These are phyloP conservation scores for Philhelius pedissequus DNA, from an alignment of 2,888 invertebrate genomes.

Conservation along the genomic window DNA sequence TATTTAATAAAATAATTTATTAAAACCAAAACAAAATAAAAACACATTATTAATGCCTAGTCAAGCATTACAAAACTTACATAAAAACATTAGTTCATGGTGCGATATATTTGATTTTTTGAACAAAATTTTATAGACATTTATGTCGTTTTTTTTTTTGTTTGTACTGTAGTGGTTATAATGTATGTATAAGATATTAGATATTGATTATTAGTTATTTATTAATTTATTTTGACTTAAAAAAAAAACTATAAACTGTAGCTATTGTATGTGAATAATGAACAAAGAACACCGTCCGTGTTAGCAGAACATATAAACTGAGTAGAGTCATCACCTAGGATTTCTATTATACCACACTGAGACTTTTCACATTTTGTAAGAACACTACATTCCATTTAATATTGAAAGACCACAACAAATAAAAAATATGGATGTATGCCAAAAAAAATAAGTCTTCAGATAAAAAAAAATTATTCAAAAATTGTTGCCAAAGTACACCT, in stretches of 20 bases:
- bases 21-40: not conserved
- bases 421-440: slow-evolving; percentile 30
- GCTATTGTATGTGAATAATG: slow-evolving; percentile 62
- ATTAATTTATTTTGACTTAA: slow-evolving; percentile 54
- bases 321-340: slow-evolving; percentile 22
- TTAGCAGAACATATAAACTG: slow-evolving; percentile 58
- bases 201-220: slow-evolving; percentile 39
- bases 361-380: slow-evolving; percentile 12
- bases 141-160: slow-evolving; percentile 21
- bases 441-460: slow-evolving; percentile 22
- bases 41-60: slow-evolving; percentile 35
- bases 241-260: slow-evolving; percentile 15
- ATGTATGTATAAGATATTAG: slow-evolving; percentile 36
- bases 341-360: slow-evolving; percentile 34
- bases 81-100: slow-evolving; percentile 10
- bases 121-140: slow-evolving; percentile 9
- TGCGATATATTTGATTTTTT: slow-evolving; percentile 16
- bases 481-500: slow-evolving; percentile 57
- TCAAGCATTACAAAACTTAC: slow-evolving; percentile 27
- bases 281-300: slow-evolving; percentile 63
- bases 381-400: slow-evolving; percentile 1
- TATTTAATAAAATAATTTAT: slow-evolving; percentile 14
- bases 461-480: slow-evolving; percentile 31
- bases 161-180: slow-evolving; percentile 54
- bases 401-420: not conserved